A percentile compares a stretch with the other conserved stretches of the same genome.
These are phyloP conservation scores for Scophthalmus maximus DNA, from an alignment of 2,113 vertebrate species.

Conservation along the genomic window DNA sequence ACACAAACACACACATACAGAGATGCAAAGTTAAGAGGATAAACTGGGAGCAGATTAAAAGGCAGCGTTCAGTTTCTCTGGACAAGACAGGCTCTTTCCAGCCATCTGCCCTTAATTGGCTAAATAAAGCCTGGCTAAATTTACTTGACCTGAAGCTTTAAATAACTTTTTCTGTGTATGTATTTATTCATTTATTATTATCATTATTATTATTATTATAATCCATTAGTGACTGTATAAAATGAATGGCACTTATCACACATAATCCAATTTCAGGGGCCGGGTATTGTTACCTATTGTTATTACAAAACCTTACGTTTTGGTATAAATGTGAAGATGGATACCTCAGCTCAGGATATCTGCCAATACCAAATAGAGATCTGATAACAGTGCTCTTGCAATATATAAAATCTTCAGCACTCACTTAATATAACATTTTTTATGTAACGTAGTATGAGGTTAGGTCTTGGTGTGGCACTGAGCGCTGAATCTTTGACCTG, in stretches of 20 bases:
- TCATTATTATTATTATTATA: too few relatives aligned
- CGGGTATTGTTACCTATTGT: too few relatives aligned
- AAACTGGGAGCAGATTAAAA: slow-evolving; percentile 86
- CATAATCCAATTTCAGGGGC: too few relatives aligned
- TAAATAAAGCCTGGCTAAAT: slow-evolving; percentile 71
- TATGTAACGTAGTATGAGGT: too few relatives aligned
- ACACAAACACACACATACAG: slow-evolving; percentile 30
- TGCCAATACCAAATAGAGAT: neutral
- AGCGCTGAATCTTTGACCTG: too few relatives aligned
- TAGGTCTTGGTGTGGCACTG: too few relatives aligned
- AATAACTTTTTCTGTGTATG: slow-evolving; percentile 19
- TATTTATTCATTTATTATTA: neutral
- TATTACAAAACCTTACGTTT: too few relatives aligned
- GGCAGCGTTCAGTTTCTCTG: slow-evolving; percentile 63
- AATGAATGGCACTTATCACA: too few relatives aligned
- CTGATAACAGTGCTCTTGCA: too few relatives aligned
- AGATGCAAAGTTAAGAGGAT: slow-evolving; percentile 88
- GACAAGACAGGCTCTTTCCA: slow-evolving; percentile 54
- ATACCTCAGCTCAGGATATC: neutral
- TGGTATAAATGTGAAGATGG: neutral
- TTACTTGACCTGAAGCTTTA: slow-evolving; percentile 40
- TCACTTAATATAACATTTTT: too few relatives aligned
- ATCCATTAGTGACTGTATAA: too few relatives aligned
- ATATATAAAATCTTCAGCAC: too few relatives aligned
- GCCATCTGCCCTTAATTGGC: slow-evolving; percentile 63